Evolutionary conservation across 2,113 vertebrate species (phyloP), one percentile per base, ranked within the genome.

Genomic region (Syngnathus scovelli): DNA sequence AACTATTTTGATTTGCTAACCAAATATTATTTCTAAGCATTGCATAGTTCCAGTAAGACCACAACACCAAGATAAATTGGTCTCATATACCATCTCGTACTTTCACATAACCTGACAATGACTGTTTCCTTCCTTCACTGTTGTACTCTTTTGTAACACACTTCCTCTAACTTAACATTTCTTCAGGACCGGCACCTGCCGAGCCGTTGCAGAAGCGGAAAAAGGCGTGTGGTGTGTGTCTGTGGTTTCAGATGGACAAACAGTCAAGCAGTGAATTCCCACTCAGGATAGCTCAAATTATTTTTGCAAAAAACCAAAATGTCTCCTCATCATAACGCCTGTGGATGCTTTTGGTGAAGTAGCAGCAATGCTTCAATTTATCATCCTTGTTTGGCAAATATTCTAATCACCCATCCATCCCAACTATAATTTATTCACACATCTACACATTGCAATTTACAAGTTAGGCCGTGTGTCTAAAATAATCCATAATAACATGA

Each of bases 221-320:
- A 63, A 43, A 68, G 61, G 41, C 8, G 51, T 56, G 66, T 36
- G 27, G 48, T 44, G 38, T 60, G 38, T 72, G 65, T 64, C 58
- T 79, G 78, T 44, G 86, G 84, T 86, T 87, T 82, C 36, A 39
- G 75, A 74, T 64, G 60, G 66, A 79, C 72, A 70, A 89, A 89
- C 88, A 74, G 86, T 85, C 77, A 72, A 18, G 48, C 79, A 78
- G 75, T 68, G 68, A 67, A 68, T 83, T 77, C 59, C 71, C 68
- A 48, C 66, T 39, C 66, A 83, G 55, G 46, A 23, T 60, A 78
- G 81, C 63, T 79, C 78, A 86, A 81, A 82, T 80, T 81, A 85
- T 86, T 90, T 88, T 87, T 88, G 83, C 86, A 79, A 79, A 88
- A 90, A 70, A 15, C 15, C 46, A 15, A 10, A 33, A 36, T 27